Conservation (phyloP, 2,888 invertebrate species). For the Xestobium rufovillosum region DNA sequence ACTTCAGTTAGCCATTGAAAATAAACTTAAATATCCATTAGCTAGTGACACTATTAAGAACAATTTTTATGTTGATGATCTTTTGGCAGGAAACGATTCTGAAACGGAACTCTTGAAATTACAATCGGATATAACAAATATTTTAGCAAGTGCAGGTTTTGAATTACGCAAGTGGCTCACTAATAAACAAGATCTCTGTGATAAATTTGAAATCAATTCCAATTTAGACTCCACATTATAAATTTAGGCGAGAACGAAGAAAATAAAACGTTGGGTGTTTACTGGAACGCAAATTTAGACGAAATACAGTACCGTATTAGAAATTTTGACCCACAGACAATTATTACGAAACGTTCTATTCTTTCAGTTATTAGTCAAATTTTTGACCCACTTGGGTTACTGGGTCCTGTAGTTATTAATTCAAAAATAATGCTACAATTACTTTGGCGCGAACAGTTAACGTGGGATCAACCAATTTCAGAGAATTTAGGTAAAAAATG, state of each 20-base stretch:
- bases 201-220: conserved; percentile 9
- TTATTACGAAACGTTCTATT: conserved; percentile 4
- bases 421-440: no score
- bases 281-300: conserved; percentile 13
- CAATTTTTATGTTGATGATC: not conserved
- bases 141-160: conserved; percentile 18
- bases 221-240: conserved; percentile 11
- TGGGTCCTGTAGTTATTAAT: no score
- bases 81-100: not conserved
- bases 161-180: no score
- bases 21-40: not conserved
- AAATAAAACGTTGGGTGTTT: conserved; percentile 18
- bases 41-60: not conserved
- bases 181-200: conserved; percentile 10
- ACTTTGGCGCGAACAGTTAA: no score
- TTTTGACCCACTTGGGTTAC: no score
- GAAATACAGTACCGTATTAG: conserved; percentile 12
- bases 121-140: conserved; percentile 16
- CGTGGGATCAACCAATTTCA: no score
- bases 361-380: no score
- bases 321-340: conserved; percentile 5
- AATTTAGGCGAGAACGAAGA: conserved; percentile 14
- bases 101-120: no score
- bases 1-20: conserved; percentile 21
- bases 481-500: no score